Base-by-base conservation (phyloP, 2,888 invertebrate species). In the Orthonychiurus folsomi region DNA sequence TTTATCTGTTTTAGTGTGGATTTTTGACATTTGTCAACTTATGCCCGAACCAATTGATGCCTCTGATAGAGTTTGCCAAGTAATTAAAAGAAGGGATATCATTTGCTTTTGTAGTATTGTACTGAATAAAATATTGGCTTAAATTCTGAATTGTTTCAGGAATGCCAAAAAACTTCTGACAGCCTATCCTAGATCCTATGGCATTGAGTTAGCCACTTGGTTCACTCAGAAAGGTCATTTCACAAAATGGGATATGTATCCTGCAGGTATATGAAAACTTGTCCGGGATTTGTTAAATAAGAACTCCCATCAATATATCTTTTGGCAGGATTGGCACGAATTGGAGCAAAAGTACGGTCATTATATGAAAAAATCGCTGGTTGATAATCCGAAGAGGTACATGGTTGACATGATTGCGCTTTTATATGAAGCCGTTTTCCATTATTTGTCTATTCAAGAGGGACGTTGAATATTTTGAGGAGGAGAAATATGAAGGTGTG, bases 361-460 rank as follows among this genome's bases (percentile, higher is more conserved):
- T 37, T 37, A 37, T 37, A 9, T 5, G 9, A 37, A 37, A 37
- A 37, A 37, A 5, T 9, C 37, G 5, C 15, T 37, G 15, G 37
- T 37, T 9, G 15, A 37, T 37, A 67, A 66, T 58, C 53, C 63
- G 2, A 70, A 67, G 50, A 47, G 62, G 50, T 54, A 63, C 28
- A 54, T 58, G 55, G 58, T 64, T 23, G 56, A 68, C 18, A 61
- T 64, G 15, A 24, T 68, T 2, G 50, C 54, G 12, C 25, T 53
- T 28, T 48, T 70, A 23, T 59, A 68, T 3, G 56, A 27, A 12
- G 67, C 66, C 9, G 64, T 63, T 1, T 54, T 53, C 12, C 59
- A 58, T 0, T 70, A 66, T 53, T 56, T 52, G 2, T 21, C n/a
- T 52, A 20, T 20, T 21, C n/a, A 52, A 52, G 52, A 55, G 55